Evolutionary conservation across 1,140 invertebrate genomes (phyloP), one percentile per base, ranked within the genome.

Genomic region (Daktulosphaira vitifoliae): DNA sequence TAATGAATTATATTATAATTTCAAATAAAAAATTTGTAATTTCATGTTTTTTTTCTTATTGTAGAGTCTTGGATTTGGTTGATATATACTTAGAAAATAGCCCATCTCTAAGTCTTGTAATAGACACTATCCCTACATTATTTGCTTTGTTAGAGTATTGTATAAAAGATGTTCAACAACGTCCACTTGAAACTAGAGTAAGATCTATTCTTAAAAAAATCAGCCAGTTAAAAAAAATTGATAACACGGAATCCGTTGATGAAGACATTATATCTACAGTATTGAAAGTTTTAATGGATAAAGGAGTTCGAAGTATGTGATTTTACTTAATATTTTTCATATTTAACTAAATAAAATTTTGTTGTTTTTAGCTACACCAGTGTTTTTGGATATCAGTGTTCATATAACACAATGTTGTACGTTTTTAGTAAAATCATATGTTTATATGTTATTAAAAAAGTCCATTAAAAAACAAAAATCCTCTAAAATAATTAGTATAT

Each of bases 61-160:
- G 87, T 67, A 76, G 85, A 65, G 80, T 83, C 23, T 76, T 87
- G 49, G 85, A 87, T 78, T 76, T 88, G 15, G 73, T 87, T 15
- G 82, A 86, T 67, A 84, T 81, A 66, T 87, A 86, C 72, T 70
- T 86, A 42, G 83, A 86, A 66, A 82, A 81, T 54, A 78, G 79
- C 46, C 83, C 84, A 6, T 77, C 81, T 1, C 81, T 88, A 80
- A 76, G 81, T 39, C 74, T 84, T 16, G 78, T 79, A 37, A 71
- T 87, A n/a, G 81, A 82, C 66, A 83, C 86, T 76, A 79, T 87
- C 42, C 73, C 82, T 1, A 81, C 84, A 0, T 70, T 88, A 1
- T 82, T 83, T 26, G 77, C 81, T 66, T 76, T 81, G 56, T 69
- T 87, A 2, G 84, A 87, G 71, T 83, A 81, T 71, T 81, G 81